These are phyloP conservation scores for Paratilapia polleni DNA, from an alignment of 2,113 vertebrate genomes.

Conservation along the genomic window DNA sequence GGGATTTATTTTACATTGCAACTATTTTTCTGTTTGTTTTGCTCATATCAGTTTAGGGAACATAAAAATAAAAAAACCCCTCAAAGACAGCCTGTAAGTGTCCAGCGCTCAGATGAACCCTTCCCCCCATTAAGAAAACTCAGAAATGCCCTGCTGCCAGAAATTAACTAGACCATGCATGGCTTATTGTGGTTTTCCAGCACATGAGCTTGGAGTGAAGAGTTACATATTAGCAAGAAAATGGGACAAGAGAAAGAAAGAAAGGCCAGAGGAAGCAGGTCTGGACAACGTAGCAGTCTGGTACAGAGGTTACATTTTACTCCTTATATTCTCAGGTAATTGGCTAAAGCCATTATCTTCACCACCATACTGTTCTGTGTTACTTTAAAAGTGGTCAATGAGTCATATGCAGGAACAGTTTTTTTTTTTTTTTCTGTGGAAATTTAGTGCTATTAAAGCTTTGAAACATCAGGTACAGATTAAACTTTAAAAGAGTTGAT, in stretches of 20 bases:
- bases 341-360: conserved; percentile 30
- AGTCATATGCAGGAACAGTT: background rate
- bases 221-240: conserved; percentile 69
- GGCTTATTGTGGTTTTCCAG: conserved; percentile 66
- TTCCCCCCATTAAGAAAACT: conserved; percentile 30
- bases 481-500: conserved; percentile 1
- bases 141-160: conserved; percentile 54
- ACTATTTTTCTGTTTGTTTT: background rate
- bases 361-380: conserved; percentile 19
- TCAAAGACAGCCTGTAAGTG: background rate
- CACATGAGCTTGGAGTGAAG: conserved; percentile 38
- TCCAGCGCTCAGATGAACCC: conserved; percentile 21
- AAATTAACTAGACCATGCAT: conserved; percentile 59
- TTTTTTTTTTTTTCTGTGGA: background rate
- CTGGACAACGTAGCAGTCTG: conserved; percentile 28
- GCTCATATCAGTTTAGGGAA: background rate
- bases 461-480: conserved; percentile 1
- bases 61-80: background rate
- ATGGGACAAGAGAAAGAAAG: conserved; percentile 22
- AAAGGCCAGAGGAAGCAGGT: conserved; percentile 31
- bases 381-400: conserved; percentile 33
- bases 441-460: background rate
- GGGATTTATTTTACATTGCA: background rate
- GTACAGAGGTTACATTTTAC: conserved; percentile 22
- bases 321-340: conserved; percentile 30